phyloP scores from a whole-genome alignment of 2,797 vertebrate species.

The Microchirus variegatus region DNA sequence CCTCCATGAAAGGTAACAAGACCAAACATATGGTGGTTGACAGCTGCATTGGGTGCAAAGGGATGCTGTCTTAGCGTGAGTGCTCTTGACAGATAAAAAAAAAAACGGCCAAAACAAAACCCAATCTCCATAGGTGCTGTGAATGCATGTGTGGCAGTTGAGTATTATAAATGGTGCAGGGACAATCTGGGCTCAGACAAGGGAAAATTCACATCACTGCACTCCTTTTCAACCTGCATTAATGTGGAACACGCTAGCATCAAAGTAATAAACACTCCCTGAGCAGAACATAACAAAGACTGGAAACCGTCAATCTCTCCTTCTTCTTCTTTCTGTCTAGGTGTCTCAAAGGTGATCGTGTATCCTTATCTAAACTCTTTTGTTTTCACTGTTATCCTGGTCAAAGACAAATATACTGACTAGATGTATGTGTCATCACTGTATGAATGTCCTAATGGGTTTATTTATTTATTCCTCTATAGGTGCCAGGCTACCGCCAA shows the following conservation, averaged over 20 bases:
- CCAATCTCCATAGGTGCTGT: slow-evolving; percentile 67
- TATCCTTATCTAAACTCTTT: too few relatives aligned
- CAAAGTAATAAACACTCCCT: slow-evolving; percentile 65
- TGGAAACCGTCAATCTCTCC: too few relatives aligned
- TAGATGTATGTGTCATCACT: not conserved
- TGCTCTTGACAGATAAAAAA: slow-evolving; percentile 63
- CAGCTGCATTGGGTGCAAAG: slow-evolving; percentile 68
- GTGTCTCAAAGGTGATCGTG: not conserved
- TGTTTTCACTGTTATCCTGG: too few relatives aligned
- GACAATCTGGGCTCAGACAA: slow-evolving; percentile 58
- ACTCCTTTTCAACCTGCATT: slow-evolving; percentile 60
- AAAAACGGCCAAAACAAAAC: slow-evolving; percentile 21
- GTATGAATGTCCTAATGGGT: slow-evolving; percentile 3
- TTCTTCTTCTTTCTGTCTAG: slow-evolving; percentile 19
- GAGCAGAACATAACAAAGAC: slow-evolving; percentile 21
- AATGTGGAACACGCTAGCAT: slow-evolving; percentile 53
- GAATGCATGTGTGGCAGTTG: slow-evolving; percentile 47
- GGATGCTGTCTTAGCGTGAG: slow-evolving; percentile 48
- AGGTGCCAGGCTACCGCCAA: slow-evolving; percentile 97
- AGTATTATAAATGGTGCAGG: slow-evolving; percentile 56
- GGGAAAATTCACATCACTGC: slow-evolving; percentile 52
- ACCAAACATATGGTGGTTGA: slow-evolving; percentile 68
- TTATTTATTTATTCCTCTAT: slow-evolving; percentile 28
- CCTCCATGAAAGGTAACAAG: slow-evolving; percentile 59
- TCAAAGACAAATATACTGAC: too few relatives aligned